These are phyloP conservation scores for Carassius auratus DNA, from an alignment of 2,113 vertebrate species.

Conservation along the genomic window DNA sequence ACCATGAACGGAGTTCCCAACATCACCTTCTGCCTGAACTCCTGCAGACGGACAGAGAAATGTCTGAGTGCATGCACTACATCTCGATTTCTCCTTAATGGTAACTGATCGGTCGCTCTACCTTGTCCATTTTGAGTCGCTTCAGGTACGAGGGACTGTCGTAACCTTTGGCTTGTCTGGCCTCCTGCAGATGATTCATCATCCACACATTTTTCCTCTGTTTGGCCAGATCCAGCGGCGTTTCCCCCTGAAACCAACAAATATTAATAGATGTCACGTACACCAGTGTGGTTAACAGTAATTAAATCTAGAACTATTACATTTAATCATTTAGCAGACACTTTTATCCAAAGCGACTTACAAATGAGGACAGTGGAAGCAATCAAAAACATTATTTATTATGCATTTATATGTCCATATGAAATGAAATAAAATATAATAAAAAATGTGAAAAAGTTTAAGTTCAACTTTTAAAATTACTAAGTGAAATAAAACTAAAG, in stretches of 20 bases:
- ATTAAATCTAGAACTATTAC: not conserved
- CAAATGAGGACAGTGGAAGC: too few relatives aligned
- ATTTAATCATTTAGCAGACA: too few relatives aligned
- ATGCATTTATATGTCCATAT: not conserved
- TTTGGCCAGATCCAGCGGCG: conserved; percentile 95
- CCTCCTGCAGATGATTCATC: conserved; percentile 98
- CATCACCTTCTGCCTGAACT: conserved; percentile 99
- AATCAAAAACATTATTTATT: not conserved
- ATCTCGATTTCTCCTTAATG: not conserved
- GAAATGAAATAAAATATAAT: not conserved
- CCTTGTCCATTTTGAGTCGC: conserved; percentile 97
- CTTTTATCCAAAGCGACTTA: too few relatives aligned
- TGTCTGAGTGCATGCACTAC: not conserved
- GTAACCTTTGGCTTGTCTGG: conserved; percentile 95
- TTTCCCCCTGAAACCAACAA: conserved; percentile 84
- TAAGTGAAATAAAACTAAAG: too few relatives aligned
- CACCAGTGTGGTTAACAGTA: not conserved
- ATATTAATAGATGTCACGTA: not conserved
- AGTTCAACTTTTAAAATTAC: too few relatives aligned
- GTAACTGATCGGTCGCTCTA: conserved; percentile 58
- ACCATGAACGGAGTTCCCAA: conserved; percentile 98
- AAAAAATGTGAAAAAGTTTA: too few relatives aligned
- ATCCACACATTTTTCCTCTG: conserved; percentile 99
- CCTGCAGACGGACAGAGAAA: conserved; percentile 72
- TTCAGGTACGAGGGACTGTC: conserved; percentile 97